These are phyloP conservation scores for Leucoptera coffeella DNA, from an alignment of 2,888 invertebrate species.

Conservation along the genomic window DNA sequence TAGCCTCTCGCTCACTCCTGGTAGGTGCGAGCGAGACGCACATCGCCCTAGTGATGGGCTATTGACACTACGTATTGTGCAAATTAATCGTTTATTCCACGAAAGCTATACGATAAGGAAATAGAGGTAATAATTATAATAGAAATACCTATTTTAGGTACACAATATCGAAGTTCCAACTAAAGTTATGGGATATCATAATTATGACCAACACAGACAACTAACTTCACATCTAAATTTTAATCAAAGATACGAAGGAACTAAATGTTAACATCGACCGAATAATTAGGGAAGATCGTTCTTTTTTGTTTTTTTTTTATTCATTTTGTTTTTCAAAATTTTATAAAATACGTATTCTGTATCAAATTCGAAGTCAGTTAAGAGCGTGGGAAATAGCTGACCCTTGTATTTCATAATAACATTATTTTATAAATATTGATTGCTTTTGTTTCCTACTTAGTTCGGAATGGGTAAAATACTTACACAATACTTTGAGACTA, in stretches of 20 bases:
- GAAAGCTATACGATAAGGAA: slow-evolving; percentile 45
- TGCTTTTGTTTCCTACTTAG: slow-evolving; percentile 41
- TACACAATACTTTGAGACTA: slow-evolving; percentile 48
- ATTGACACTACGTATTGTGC: slow-evolving; percentile 35
- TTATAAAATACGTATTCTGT: slow-evolving; percentile 50
- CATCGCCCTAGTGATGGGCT: slow-evolving; percentile 17
- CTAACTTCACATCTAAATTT: slow-evolving; percentile 41
- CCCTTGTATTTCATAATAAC: slow-evolving; percentile 20
- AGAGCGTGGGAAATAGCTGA: slow-evolving; percentile 39
- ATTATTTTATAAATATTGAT: slow-evolving; percentile 39
- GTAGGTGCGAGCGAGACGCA: background rate
- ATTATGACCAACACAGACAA: slow-evolving; percentile 44
- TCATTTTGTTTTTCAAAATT: slow-evolving; percentile 12
- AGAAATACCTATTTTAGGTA: too few relatives aligned
- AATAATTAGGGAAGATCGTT: slow-evolving; percentile 44
- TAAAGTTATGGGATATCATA: too few relatives aligned
- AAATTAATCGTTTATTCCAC: slow-evolving; percentile 35
- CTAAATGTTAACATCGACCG: slow-evolving; percentile 36
- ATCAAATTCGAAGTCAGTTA: slow-evolving; percentile 48
- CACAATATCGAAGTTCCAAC: slow-evolving; percentile 49
- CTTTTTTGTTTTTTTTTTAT: slow-evolving; percentile 20
- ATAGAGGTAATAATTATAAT: slow-evolving; percentile 46
- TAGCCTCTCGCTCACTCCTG: slow-evolving; percentile 4
- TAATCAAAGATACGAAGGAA: slow-evolving; percentile 45
- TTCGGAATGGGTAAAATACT: slow-evolving; percentile 48